Evolutionary conservation across 1,140 invertebrate genomes (phyloP), one percentile per base, ranked within the genome.

Genomic region (Lucilia sericata): DNA sequence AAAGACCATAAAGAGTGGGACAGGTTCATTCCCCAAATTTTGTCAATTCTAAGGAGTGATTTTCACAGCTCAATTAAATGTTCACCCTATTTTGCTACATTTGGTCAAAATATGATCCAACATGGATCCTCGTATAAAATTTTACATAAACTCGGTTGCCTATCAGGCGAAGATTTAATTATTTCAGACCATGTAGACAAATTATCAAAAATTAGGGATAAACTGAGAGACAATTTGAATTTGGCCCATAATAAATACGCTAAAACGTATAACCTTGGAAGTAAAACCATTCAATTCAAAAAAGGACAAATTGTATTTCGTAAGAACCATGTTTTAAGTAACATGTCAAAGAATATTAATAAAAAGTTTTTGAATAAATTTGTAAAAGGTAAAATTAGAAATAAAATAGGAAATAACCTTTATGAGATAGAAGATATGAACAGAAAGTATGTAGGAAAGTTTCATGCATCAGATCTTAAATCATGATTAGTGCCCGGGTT

Each of bases 381-480:
- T 14, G 14, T 74, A 8, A 80, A 80, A 25, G 21, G 70, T 21
- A 8, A 30, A 74, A 74, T 74, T 30, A 74, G n/a, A 74, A 30
- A 21, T 30, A 25, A 25, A 74, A 30, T 74, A 3, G 70, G 70
- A 13, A 74, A 74, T 25, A 10, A 21, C 8, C 30, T 74, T 30
- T 74, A 74, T 74, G 21, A 74, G 21, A 30, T 74, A 25, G 19
- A 74, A 74, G 70, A 74, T 74, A 21, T 74, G 21, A 21, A 74
- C 13, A 5, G 70, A 25, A 74, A 9, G 70, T 30, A 30, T 13
- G 30, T 74, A 84, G 65, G 82, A 82, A 14, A 76, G 82, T 42
- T 83, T 60, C 51, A 86, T 83, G 55, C 49, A 36, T 5, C 51
- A n/a, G 87, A 89, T 82, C 87, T 47, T 14, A 82, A 76, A 36